A percentile compares a stretch with the other conserved stretches of the same genome.
These are phyloP conservation scores for Drosophila athabasca DNA, from an alignment of 1,140 invertebrate species.

Conservation along the genomic window DNA sequence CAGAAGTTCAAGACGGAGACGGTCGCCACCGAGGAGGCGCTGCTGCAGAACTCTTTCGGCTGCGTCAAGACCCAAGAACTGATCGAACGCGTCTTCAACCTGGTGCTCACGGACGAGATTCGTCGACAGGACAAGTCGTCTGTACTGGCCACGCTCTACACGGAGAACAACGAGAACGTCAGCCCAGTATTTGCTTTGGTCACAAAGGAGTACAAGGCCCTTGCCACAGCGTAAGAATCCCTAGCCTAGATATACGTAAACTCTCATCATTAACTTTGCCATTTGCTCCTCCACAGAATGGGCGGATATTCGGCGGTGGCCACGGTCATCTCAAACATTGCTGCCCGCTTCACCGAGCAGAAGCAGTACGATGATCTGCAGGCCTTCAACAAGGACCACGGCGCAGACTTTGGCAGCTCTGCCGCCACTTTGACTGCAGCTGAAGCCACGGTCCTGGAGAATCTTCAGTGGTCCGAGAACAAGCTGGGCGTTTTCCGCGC, in stretches of 20 bases:
- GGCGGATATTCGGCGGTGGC: slow-evolving; percentile 82
- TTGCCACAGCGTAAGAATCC: slow-evolving; percentile 84
- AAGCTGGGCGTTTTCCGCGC: slow-evolving; percentile 56
- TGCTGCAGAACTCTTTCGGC: slow-evolving; percentile 86
- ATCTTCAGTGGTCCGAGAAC: slow-evolving; percentile 52
- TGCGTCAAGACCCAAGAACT: slow-evolving; percentile 84
- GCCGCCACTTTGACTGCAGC: slow-evolving; percentile 51
- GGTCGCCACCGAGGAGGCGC: slow-evolving; percentile 85
- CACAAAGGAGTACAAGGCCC: slow-evolving; percentile 62
- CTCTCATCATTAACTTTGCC: slow-evolving; percentile 1
- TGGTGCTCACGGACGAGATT: slow-evolving; percentile 74
- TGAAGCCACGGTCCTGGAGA: slow-evolving; percentile 49
- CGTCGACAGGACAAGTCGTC: slow-evolving; percentile 82
- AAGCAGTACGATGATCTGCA: slow-evolving; percentile 73
- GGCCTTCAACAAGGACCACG: slow-evolving; percentile 54
- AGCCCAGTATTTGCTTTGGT: slow-evolving; percentile 84
- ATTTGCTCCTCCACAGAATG: slow-evolving; percentile 59
- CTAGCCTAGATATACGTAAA: background rate
- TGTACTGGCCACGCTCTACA: slow-evolving; percentile 83
- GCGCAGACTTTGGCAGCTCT: slow-evolving; percentile 58
- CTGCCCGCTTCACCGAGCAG: slow-evolving; percentile 83
- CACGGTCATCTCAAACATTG: slow-evolving; percentile 84
- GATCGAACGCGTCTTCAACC: slow-evolving; percentile 78
- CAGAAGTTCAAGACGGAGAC: slow-evolving; percentile 83
- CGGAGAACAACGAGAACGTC: slow-evolving; percentile 83